phyloP scores from a whole-genome alignment of 2,888 invertebrate genomes.

The Ephialtes manifestator region DNA sequence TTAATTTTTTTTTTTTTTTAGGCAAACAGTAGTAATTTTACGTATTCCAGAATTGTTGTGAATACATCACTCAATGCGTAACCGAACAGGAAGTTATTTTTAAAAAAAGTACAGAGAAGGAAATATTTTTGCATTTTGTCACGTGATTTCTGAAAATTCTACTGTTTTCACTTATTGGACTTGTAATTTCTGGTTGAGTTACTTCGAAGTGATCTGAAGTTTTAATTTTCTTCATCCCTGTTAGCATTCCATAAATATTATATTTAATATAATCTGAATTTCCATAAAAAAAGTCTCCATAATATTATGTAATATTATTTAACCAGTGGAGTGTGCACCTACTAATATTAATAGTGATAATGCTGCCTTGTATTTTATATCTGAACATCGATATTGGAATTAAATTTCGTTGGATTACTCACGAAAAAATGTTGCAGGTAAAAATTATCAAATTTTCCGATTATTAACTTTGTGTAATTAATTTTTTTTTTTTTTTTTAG shows the following conservation, averaged over 20 bases:
- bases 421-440: constrained; percentile 36
- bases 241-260: neutral
- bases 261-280: neutral
- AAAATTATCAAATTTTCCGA: neutral
- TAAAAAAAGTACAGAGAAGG: neutral
- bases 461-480: neutral
- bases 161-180: neutral
- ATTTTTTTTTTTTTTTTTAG: constrained; percentile 39
- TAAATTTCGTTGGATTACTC: constrained; percentile 37
- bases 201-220: neutral
- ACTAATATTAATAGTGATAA: constrained; percentile 42
- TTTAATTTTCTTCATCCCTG: neutral
- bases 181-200: neutral
- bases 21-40: constrained; percentile 40
- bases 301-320: neutral
- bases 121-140: neutral
- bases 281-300: neutral
- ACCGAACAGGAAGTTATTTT: constrained; percentile 20
- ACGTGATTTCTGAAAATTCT: neutral
- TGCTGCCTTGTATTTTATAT: constrained; percentile 58
- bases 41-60: neutral
- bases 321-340: constrained; percentile 6
- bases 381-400: constrained; percentile 54
- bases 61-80: neutral
- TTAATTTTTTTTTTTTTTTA: constrained; percentile 31